phyloP scores from a whole-genome alignment of 1,140 invertebrate genomes.

The Phocides pigmalion region DNA sequence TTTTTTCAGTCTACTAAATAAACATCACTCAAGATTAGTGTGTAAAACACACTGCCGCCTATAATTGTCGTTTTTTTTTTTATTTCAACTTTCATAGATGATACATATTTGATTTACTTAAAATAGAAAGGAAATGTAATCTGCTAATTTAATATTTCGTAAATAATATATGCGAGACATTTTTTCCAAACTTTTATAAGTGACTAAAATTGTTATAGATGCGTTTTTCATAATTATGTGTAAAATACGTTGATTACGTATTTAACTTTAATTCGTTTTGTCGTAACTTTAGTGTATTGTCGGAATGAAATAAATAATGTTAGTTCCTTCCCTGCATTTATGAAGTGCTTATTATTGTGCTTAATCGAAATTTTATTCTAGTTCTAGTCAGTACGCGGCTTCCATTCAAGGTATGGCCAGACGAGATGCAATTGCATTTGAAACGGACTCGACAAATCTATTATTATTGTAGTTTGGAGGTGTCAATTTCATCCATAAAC shows the following conservation, averaged over 20 bases:
- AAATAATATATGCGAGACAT: neutral
- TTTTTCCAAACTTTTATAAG: neutral
- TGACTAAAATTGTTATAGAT: neutral
- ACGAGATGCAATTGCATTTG: neutral
- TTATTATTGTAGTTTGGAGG: too few species aligned
- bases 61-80: too few species aligned
- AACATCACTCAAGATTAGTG: too few species aligned
- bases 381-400: conserved; percentile 70
- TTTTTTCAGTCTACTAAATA: too few species aligned
- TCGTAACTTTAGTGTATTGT: neutral
- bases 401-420: conserved; percentile 46
- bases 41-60: too few species aligned
- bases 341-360: conserved; percentile 43
- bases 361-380: conserved; percentile 51
- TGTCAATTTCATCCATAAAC: too few species aligned
- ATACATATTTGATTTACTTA: too few species aligned
- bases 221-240: too few species aligned
- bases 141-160: neutral
- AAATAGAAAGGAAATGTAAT: too few species aligned
- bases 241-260: neutral
- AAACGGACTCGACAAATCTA: neutral
- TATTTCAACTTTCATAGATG: too few species aligned
- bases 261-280: neutral
- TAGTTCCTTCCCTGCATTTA: conserved; percentile 68
- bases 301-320: conserved; percentile 13